Evolutionary conservation across 2,113 vertebrate species (phyloP).

Genomic region (Poeciliopsis occidentalis): DNA sequence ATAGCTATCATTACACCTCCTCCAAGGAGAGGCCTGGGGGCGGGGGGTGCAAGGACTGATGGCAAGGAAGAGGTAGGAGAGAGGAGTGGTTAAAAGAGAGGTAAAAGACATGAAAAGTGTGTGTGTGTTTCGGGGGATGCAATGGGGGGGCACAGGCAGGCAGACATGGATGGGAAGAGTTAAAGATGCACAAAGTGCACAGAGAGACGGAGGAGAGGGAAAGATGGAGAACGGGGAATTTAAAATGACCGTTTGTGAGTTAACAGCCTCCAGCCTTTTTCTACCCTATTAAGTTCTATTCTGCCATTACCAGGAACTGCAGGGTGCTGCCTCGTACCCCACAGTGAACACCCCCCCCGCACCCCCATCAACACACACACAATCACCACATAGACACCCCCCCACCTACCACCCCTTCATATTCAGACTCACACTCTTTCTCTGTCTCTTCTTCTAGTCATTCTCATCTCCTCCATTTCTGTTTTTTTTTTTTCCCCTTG

Average conservation of each 20-base stretch:
- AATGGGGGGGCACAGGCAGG: conserved; percentile 8
- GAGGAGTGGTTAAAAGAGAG: conserved; percentile 21
- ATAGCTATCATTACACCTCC: conserved; percentile 87
- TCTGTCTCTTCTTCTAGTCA: conserved; percentile 30
- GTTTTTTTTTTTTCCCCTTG: neutral
- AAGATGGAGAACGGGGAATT: conserved; percentile 71
- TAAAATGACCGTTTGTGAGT: conserved; percentile 84
- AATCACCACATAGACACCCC: conserved; percentile 14
- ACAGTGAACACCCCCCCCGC: conserved; percentile 39
- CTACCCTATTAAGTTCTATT: conserved; percentile 85
- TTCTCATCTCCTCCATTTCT: neutral
- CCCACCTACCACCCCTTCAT: neutral
- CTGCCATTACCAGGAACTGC: conserved; percentile 81
- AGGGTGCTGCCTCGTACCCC: conserved; percentile 71
- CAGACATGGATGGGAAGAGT: conserved; percentile 47
- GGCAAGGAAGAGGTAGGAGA: neutral
- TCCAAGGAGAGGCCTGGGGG: conserved; percentile 71
- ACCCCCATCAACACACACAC: conserved; percentile 25
- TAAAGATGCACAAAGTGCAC: conserved; percentile 51
- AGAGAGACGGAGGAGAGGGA: conserved; percentile 49
- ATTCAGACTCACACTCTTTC: conserved; percentile 22
- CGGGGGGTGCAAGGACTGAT: conserved; percentile 13
- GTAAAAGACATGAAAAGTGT: conserved; percentile 12
- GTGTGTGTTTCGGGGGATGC: too few species aligned
- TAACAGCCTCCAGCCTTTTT: conserved; percentile 84